A percentile compares a stretch with the other conserved stretches of the same genome.
Evolutionary conservation across 2,797 vertebrate species (phyloP).

Genomic region (Acipenser transmontanus): DNA sequence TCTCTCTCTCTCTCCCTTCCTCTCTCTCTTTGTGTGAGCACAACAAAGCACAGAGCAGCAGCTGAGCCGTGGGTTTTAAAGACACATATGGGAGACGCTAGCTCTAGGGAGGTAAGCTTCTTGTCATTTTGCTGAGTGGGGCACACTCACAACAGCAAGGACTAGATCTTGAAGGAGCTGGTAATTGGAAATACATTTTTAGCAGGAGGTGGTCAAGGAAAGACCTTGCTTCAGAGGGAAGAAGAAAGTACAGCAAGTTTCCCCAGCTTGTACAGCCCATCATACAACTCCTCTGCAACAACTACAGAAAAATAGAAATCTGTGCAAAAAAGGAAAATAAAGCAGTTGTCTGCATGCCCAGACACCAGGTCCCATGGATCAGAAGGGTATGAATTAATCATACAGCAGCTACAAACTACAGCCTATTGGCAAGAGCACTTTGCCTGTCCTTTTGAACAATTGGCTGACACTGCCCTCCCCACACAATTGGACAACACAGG

Average conservation of each 20-base stretch:
- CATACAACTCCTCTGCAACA: too few species aligned
- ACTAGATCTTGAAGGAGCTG: background rate
- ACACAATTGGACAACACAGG: background rate
- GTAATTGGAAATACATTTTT: background rate
- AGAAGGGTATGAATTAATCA: conserved; percentile 5
- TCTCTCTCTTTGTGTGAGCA: background rate
- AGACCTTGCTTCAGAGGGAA: background rate
- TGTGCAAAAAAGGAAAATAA: background rate
- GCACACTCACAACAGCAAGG: conserved; percentile 3
- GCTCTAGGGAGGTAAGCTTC: background rate
- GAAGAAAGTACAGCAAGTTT: too few species aligned
- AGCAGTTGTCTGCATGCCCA: background rate
- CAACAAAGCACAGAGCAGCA: conserved; percentile 8
- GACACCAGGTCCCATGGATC: background rate
- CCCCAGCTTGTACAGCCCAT: too few species aligned
- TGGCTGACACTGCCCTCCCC: background rate
- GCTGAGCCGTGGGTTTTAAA: conserved; percentile 3
- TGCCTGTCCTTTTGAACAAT: conserved; percentile 13
- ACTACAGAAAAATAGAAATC: too few species aligned
- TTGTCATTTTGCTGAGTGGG: conserved; percentile 2
- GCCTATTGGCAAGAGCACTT: conserved; percentile 6
- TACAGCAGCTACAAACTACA: background rate
- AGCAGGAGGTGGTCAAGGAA: background rate
- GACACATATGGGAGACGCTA: background rate
- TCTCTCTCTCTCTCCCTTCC: background rate